Evolutionary conservation across 2,888 invertebrate species (phyloP), one percentile per base, ranked within the genome.

Genomic region (Syrphus vitripennis): DNA sequence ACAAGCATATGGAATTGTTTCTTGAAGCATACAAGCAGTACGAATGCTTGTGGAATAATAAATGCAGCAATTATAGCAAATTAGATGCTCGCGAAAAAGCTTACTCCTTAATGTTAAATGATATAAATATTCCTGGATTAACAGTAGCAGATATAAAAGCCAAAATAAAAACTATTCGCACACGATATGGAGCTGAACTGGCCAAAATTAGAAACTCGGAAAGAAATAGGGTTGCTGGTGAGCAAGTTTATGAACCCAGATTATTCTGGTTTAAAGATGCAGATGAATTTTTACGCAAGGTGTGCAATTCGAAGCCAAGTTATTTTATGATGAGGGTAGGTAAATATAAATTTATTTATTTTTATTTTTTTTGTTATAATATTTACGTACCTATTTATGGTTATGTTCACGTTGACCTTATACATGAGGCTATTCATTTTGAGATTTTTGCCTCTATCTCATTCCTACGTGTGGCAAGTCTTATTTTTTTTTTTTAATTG

Each of bases 101-200:
- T 1, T 75, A 75, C 16, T 48, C 5, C 10, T 24, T 16, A 16
- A 81, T 81, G 10, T 6, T 75, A 6, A 19, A 2, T 19, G 16
- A 50, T 6, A 19, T 81, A 12, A 69, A 81, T 2, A 29, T 69
- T 24, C 80, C 80, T 6, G 53, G 42, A 5, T 69, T 81, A 45
- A 61, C 67, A 1, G 10, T 69, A 0, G 6, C 14, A 9, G 75
- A 81, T 63, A n/a, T 81, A 14, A 81, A 81, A 42, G 40, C 31
- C 10, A 81, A 81, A 75, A 81, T 81, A 24, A 81, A 75, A 75
- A 81, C 80, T 24, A 65, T 81, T n/a, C 67, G 80, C 29, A 81
- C 80, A n/a, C 48, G 53, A 16, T 81, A 81, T 16, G 61, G 48
- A 4, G 45, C 19, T 7, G 69, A 75, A 37, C 37, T 81, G 12